Evolutionary conservation across 1,140 invertebrate genomes (phyloP).

Genomic region (Aphelinus atriplicis): DNA sequence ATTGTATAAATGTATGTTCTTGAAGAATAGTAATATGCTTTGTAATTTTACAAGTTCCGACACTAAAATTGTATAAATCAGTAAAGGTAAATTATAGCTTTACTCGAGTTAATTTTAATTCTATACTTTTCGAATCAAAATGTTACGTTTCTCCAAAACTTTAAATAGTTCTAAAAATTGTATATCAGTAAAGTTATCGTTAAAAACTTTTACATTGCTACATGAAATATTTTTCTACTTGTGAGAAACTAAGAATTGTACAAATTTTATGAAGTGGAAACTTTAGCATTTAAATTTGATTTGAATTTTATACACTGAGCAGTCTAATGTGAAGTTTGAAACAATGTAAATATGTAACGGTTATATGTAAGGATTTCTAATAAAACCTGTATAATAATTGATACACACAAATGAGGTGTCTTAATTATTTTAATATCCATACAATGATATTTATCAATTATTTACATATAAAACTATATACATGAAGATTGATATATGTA

Average conservation of each 20-base stretch:
- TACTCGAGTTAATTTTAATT: conserved; percentile 22
- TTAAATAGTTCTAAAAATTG: conserved; percentile 16
- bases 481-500: background rate
- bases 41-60: conserved; percentile 31
- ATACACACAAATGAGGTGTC: conserved; percentile 26
- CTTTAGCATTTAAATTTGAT: conserved; percentile 31
- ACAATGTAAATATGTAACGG: conserved; percentile 34
- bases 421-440: conserved; percentile 35
- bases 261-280: conserved; percentile 35
- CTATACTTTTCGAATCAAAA: conserved; percentile 9
- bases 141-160: conserved; percentile 3
- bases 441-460: conserved; percentile 48
- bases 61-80: conserved; percentile 36
- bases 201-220: conserved; percentile 35
- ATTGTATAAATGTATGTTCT: conserved; percentile 36
- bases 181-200: conserved; percentile 30
- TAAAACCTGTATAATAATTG: conserved; percentile 34
- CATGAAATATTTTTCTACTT: conserved; percentile 39
- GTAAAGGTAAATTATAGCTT: conserved; percentile 6
- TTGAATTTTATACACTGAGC: conserved; percentile 26
- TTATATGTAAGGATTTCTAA: conserved; percentile 32
- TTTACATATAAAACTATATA: conserved; percentile 47
- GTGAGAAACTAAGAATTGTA: conserved; percentile 25
- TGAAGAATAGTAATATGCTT: conserved; percentile 41
- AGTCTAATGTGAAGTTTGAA: conserved; percentile 10